Conservation (phyloP, 2,113 vertebrate species). For the Barbus barbus region DNA sequence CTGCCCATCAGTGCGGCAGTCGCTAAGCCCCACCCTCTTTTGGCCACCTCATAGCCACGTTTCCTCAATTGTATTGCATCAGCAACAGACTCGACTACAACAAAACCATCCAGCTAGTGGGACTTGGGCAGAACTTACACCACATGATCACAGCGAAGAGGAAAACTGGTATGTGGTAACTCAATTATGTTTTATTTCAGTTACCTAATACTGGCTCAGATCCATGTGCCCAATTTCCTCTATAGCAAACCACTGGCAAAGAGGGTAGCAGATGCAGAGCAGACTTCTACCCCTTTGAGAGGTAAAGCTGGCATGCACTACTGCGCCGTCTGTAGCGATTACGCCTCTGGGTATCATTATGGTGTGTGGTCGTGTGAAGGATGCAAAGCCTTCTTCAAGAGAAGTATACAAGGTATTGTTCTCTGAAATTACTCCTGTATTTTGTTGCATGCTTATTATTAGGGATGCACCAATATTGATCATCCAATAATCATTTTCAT, state of each 20-base stretch:
- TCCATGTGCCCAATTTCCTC: conserved; percentile 31
- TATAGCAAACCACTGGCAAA: conserved; percentile 78
- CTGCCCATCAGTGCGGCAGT: conserved; percentile 71
- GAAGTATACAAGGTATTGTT: conserved; percentile 92
- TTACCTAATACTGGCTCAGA: background rate
- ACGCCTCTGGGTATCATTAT: conserved; percentile 97
- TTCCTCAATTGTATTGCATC: conserved; percentile 79
- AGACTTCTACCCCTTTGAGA: conserved; percentile 70
- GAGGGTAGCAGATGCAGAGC: conserved; percentile 69
- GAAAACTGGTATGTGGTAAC: conserved; percentile 71
- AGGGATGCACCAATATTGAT: background rate
- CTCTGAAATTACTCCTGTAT: background rate
- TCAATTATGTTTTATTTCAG: background rate
- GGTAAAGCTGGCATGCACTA: conserved; percentile 87
- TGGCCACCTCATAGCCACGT: conserved; percentile 84
- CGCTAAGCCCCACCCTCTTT: conserved; percentile 76
- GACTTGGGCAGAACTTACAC: conserved; percentile 79
- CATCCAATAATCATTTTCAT: background rate
- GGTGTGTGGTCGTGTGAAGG: conserved; percentile 99
- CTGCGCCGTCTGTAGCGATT: conserved; percentile 95
- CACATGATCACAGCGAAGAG: conserved; percentile 70
- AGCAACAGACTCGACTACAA: conserved; percentile 74
- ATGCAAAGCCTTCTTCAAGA: conserved; percentile 99
- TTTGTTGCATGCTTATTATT: background rate
- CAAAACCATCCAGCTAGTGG: conserved; percentile 78